Evolutionary conservation across 2,888 invertebrate genomes (phyloP), one percentile per base, ranked within the genome.

Genomic region (Acronicta leporina): DNA sequence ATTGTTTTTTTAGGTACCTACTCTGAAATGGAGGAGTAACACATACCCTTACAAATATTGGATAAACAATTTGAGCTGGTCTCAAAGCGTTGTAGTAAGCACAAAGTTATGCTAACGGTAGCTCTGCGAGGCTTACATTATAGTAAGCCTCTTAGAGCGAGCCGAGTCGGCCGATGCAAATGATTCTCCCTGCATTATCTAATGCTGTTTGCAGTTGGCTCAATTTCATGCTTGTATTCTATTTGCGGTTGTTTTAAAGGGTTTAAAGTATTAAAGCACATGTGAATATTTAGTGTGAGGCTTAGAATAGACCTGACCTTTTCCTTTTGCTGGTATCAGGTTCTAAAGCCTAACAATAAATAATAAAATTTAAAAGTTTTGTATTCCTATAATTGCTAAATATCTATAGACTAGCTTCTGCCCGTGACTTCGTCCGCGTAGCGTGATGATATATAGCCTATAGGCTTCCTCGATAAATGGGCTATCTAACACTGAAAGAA

Each of bases 21-120:
- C 2, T n/a, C n/a, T 20, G 20, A 2, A 7, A 27, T 27, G 13
- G 5, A 6, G 1, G n/a, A 41, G 25, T 41, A 57, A 38, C 33
- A 51, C 20, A 55, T 55, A n/a, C n/a, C 0, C 33, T 35, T 43
- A 63, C 55, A 73, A 66, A 77, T 68, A 67, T 68, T 60, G 57
- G 52, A 68, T 69, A 77, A 76, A 79, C 77, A 75, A 63, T 68
- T 73, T 61, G 14, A 63, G 41, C 53, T 45, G 43, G 20, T 52
- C 49, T 61, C 53, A 65, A 60, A 70, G 67, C 56, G 46, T 67
- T 52, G 75, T 66, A 72, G 50, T 49, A 66, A 65, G 71, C 65
- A 63, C 74, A 80, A 76, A 86, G 84, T 86, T 85, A 87, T 84
- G 87, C 76, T 81, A 86, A 84, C 82, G 71, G 50, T 49, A 2